Conservation (phyloP, 2,797 vertebrate species). For the Peromyscus nudipes region DNA sequence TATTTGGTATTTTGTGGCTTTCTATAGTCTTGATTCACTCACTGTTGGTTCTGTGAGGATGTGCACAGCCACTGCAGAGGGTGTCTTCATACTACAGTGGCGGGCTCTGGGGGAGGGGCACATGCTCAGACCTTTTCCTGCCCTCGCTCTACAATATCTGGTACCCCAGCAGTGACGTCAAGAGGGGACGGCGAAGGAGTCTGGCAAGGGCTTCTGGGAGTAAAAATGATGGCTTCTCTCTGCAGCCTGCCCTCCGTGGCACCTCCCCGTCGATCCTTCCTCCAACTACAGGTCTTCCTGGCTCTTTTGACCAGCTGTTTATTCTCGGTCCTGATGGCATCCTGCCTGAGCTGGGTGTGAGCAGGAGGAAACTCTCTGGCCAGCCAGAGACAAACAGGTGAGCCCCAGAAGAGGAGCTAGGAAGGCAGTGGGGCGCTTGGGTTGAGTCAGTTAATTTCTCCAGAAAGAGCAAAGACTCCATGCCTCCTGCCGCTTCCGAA, state of each 20-base stretch:
- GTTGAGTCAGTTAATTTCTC: background rate
- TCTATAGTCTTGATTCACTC: background rate
- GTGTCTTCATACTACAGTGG: background rate
- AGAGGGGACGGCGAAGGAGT: background rate
- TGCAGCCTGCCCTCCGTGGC: background rate
- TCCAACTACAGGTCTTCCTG: background rate
- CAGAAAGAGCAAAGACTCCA: background rate
- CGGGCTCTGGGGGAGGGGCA: too few relatives aligned
- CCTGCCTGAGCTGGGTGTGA: background rate
- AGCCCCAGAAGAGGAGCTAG: background rate
- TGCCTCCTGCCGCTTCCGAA: background rate
- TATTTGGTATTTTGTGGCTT: background rate
- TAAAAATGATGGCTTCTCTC: background rate
- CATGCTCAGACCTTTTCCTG: background rate
- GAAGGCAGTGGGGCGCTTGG: background rate
- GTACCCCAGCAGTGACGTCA: background rate
- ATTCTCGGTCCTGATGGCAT: background rate
- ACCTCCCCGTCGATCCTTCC: background rate
- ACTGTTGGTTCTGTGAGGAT: background rate
- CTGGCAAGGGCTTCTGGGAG: background rate
- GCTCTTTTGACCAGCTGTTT: background rate
- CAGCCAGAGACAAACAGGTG: background rate
- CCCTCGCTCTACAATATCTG: background rate
- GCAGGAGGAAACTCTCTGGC: background rate
- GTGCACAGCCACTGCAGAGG: background rate